Conservation (phyloP, 2,888 invertebrate species). For the Sinopyrophorus schimmeli region DNA sequence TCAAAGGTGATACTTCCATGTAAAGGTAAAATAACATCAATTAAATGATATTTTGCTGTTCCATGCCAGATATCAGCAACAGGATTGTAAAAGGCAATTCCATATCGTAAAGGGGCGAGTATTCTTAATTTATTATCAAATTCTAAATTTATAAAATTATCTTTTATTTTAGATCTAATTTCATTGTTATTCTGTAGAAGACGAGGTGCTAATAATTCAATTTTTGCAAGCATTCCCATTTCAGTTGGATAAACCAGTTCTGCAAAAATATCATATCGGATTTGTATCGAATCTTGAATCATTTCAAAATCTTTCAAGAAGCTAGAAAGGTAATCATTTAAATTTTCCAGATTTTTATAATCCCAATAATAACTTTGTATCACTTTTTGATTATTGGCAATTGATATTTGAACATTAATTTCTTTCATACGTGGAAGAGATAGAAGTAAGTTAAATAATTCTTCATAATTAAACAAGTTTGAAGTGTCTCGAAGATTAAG, state of each 20-base stretch:
- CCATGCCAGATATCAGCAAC: constrained; percentile 54
- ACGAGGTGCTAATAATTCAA: constrained; percentile 45
- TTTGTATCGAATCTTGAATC: constrained; percentile 15
- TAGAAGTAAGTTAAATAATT: constrained; percentile 15
- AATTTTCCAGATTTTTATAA: too few relatives aligned
- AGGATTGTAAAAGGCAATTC: constrained; percentile 55
- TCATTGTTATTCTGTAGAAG: constrained; percentile 38
- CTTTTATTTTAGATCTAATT: constrained; percentile 37
- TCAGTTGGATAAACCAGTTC: constrained; percentile 47
- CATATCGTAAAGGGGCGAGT: constrained; percentile 48
- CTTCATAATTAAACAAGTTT: constrained; percentile 30
- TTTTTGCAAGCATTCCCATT: constrained; percentile 50
- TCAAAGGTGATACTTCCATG: too few relatives aligned
- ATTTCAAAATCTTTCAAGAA: constrained; percentile 30
- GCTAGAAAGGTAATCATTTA: too few relatives aligned
- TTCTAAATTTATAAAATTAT: constrained; percentile 41
- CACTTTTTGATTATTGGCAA: constrained; percentile 33
- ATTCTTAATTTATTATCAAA: constrained; percentile 40
- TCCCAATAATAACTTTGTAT: constrained; percentile 28
- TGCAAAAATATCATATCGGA: constrained; percentile 4
- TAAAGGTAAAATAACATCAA: too few relatives aligned
- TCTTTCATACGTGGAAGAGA: constrained; percentile 32
- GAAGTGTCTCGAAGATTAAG: constrained; percentile 23
- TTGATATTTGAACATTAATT: constrained; percentile 33
- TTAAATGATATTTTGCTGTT: too few relatives aligned